phyloP scores from a whole-genome alignment of 1,140 invertebrate species.

The Idris sp. region DNA sequence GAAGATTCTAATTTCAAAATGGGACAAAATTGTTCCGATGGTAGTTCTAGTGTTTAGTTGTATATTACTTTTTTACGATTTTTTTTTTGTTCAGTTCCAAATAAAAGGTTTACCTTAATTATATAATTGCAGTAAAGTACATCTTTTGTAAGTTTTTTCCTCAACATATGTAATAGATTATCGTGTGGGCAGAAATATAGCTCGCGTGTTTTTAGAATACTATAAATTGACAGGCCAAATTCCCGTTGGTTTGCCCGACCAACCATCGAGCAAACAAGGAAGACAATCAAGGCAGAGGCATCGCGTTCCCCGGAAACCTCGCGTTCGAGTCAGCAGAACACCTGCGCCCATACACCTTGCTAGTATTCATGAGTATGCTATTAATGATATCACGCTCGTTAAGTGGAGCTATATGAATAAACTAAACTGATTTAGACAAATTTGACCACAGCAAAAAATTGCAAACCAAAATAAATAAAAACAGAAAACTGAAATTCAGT shows the following conservation, averaged over 20 bases:
- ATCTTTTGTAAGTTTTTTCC: conserved; percentile 23
- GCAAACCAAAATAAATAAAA: too few species aligned
- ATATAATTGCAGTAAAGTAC: neutral
- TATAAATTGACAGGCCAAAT: conserved; percentile 87
- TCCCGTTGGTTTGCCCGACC: conserved; percentile 78
- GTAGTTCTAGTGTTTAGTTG: too few species aligned
- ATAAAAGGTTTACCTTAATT: too few species aligned
- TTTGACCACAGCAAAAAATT: neutral
- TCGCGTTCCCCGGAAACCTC: conserved; percentile 77
- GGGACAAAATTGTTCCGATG: too few species aligned
- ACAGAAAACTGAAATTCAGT: too few species aligned
- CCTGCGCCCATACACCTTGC: conserved; percentile 80
- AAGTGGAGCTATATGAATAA: conserved; percentile 2
- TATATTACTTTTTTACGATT: too few species aligned
- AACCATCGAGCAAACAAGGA: conserved; percentile 77
- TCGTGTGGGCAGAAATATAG: conserved; percentile 87
- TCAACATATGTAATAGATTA: conserved; percentile 67
- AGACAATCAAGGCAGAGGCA: conserved; percentile 78
- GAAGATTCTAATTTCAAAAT: too few species aligned
- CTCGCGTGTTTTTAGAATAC: conserved; percentile 87
- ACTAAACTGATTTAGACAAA: conserved; percentile 1
- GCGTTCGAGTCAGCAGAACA: conserved; percentile 79
- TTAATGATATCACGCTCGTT: conserved; percentile 24
- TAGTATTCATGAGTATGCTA: conserved; percentile 80
- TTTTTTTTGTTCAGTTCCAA: too few species aligned